Evolutionary conservation across 2,888 invertebrate species (phyloP).

Genomic region (Drosophila prostipennis): DNA sequence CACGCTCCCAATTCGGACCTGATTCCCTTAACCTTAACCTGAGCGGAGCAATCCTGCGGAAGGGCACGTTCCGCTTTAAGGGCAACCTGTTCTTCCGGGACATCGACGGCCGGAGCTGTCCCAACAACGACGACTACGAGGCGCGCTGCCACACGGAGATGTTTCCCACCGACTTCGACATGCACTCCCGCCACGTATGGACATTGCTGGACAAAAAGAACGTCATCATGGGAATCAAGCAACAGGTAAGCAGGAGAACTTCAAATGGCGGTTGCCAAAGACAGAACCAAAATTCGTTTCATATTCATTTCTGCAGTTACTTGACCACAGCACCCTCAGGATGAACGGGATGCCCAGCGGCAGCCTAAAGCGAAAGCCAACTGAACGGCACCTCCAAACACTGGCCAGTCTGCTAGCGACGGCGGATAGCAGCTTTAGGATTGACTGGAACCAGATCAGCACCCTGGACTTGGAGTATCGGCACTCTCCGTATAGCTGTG

Average conservation of each 20-base stretch:
- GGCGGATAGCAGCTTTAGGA: slow-evolving; percentile 66
- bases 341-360: slow-evolving; percentile 1
- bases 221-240: slow-evolving; percentile 85
- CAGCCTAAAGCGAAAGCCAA: slow-evolving; percentile 27
- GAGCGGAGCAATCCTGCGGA: slow-evolving; percentile 85
- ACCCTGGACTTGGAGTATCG: slow-evolving; percentile 84
- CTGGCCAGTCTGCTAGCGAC: slow-evolving; percentile 53
- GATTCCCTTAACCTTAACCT: slow-evolving; percentile 7
- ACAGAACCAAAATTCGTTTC: too few species aligned
- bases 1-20: slow-evolving; percentile 38
- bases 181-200: slow-evolving; percentile 85
- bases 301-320: slow-evolving; percentile 42
- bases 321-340: slow-evolving; percentile 47
- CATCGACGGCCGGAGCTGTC: slow-evolving; percentile 85
- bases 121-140: slow-evolving; percentile 87
- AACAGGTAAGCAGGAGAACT: slow-evolving; percentile 74
- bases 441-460: slow-evolving; percentile 83
- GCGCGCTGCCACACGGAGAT: slow-evolving; percentile 82
- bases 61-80: slow-evolving; percentile 84
- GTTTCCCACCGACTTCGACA: slow-evolving; percentile 84
- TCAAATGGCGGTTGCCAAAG: background rate
- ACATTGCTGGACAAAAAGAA: slow-evolving; percentile 86
- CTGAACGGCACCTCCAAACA: slow-evolving; percentile 52
- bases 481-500: slow-evolving; percentile 88
- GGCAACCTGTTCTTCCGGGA: slow-evolving; percentile 88